Conservation (phyloP, 2,113 vertebrate genomes). For the Laticauda colubrina region DNA sequence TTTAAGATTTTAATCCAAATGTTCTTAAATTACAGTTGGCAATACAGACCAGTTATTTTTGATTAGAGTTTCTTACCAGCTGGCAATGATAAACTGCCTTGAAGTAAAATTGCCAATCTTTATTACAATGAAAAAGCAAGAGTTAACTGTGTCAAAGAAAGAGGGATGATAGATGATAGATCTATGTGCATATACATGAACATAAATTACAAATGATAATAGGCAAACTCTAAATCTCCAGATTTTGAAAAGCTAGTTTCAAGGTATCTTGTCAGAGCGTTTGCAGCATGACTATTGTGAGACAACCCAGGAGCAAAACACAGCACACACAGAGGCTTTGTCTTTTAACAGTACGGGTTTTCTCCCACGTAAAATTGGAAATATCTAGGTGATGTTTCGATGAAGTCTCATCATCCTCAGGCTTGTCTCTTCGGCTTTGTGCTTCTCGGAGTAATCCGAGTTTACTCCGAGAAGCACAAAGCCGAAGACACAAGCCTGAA, state of each 20-base stretch:
- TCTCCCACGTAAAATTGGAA: too few relatives aligned
- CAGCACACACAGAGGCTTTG: too few relatives aligned
- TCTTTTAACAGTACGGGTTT: too few relatives aligned
- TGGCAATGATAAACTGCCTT: constrained; percentile 23
- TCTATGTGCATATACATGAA: neutral
- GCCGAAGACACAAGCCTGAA: too few relatives aligned
- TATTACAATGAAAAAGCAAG: constrained; percentile 41
- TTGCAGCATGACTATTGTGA: too few relatives aligned
- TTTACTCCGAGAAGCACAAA: too few relatives aligned
- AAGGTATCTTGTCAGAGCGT: neutral
- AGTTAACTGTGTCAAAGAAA: constrained; percentile 5
- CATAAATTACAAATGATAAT: constrained; percentile 17
- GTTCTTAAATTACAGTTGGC: constrained; percentile 33
- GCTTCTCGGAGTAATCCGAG: too few relatives aligned
- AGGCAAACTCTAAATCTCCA: neutral
- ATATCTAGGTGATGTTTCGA: too few relatives aligned
- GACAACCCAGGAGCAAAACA: too few relatives aligned
- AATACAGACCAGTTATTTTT: constrained; percentile 42
- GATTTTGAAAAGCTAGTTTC: neutral
- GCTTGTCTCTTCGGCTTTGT: too few relatives aligned
- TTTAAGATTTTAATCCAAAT: constrained; percentile 45
- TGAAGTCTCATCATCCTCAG: too few relatives aligned
- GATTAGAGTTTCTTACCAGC: constrained; percentile 34
- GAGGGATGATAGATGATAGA: neutral
- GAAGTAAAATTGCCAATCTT: constrained; percentile 35